phyloP scores from a whole-genome alignment of 2,113 vertebrate species.

The Pyxicephalus adspersus region DNA sequence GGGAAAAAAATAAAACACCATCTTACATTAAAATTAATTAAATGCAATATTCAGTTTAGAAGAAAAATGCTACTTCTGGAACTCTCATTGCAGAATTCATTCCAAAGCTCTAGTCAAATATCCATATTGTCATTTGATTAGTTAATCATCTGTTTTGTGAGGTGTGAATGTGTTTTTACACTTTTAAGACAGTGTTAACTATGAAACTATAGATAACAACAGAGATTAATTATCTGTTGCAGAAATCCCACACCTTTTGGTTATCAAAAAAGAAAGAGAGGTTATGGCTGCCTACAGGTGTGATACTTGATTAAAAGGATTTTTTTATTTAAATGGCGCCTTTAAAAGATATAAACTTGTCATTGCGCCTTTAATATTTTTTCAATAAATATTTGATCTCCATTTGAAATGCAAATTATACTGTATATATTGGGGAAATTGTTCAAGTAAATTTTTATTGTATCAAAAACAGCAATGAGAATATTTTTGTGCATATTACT shows the following conservation, averaged over 20 bases:
- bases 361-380: slow-evolving; percentile 68
- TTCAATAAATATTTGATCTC: slow-evolving; percentile 63
- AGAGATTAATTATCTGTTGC: slow-evolving; percentile 80
- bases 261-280: slow-evolving; percentile 71
- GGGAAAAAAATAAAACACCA: too few species aligned
- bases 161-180: slow-evolving; percentile 81
- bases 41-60: too few species aligned
- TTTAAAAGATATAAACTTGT: slow-evolving; percentile 59
- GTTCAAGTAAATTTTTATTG: background rate
- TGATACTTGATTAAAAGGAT: slow-evolving; percentile 70
- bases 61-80: slow-evolving; percentile 13
- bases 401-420: slow-evolving; percentile 56
- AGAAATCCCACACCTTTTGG: slow-evolving; percentile 73
- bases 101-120: slow-evolving; percentile 71
- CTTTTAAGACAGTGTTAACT: slow-evolving; percentile 80
- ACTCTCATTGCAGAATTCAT: slow-evolving; percentile 67
- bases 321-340: slow-evolving; percentile 64
- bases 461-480: background rate
- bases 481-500: background rate
- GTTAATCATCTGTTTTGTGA: slow-evolving; percentile 77
- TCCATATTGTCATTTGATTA: slow-evolving; percentile 80
- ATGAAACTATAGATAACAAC: slow-evolving; percentile 82
- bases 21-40: too few species aligned
- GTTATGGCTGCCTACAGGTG: slow-evolving; percentile 71
- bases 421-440: background rate